phyloP scores from a whole-genome alignment of 2,113 vertebrate species.

The Notechis scutatus region DNA sequence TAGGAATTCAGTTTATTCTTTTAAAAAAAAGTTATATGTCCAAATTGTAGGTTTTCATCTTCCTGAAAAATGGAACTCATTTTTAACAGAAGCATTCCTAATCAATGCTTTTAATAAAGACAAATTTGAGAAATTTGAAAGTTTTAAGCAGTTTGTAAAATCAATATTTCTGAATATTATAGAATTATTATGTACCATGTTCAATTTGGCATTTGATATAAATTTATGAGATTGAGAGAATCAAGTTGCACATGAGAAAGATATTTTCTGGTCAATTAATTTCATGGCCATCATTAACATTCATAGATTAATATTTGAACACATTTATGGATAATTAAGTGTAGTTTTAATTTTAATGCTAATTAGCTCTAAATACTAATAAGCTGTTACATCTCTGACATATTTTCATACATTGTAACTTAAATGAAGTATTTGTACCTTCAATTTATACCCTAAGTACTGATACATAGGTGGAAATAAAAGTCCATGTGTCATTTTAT shows the following conservation, averaged over 20 bases:
- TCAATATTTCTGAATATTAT: constrained; percentile 12
- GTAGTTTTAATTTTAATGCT: neutral
- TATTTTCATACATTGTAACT: neutral
- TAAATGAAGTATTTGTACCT: neutral
- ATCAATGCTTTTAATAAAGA: neutral
- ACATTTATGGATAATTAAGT: constrained; percentile 2
- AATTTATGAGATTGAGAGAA: constrained; percentile 7
- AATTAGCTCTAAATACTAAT: neutral
- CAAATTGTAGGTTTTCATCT: neutral
- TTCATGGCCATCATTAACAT: constrained; percentile 5
- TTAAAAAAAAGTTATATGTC: neutral
- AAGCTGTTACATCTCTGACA: neutral
- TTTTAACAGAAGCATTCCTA: neutral
- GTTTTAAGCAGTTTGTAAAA: constrained; percentile 24
- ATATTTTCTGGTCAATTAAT: constrained; percentile 11
- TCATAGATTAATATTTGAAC: constrained; percentile 12
- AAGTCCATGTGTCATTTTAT: neutral
- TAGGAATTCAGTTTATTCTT: neutral
- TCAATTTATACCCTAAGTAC: neutral
- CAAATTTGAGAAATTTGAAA: neutral
- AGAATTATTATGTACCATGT: neutral
- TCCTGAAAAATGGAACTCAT: neutral
- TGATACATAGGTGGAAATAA: neutral
- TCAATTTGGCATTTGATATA: neutral
- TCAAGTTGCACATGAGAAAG: neutral